These are phyloP conservation scores for Amphipoea oculea DNA, from an alignment of 2,888 invertebrate species.

Conservation along the genomic window DNA sequence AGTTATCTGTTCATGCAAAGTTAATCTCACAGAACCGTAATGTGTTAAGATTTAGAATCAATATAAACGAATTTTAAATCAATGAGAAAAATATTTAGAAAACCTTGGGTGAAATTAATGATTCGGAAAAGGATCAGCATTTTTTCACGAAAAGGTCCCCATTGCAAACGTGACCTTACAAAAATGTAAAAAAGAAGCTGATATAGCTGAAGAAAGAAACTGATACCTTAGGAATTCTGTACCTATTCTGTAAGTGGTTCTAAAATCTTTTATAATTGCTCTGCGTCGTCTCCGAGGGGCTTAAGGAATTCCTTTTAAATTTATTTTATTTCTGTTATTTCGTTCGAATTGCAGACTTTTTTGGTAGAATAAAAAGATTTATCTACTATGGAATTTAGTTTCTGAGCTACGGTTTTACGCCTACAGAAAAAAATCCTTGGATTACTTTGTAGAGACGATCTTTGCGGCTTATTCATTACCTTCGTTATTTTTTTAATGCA, in stretches of 20 bases:
- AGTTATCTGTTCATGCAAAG: not conserved
- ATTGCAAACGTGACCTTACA: conserved; percentile 49
- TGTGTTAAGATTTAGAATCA: not conserved
- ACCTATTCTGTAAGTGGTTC: conserved; percentile 58
- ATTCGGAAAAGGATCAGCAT: not conserved
- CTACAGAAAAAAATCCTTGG: not conserved
- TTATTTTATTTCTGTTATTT: conserved; percentile 63
- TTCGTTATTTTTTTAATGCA: not conserved
- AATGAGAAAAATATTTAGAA: not conserved
- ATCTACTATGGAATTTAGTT: conserved; percentile 41
- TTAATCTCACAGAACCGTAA: not conserved
- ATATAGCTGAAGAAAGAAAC: conserved; percentile 40
- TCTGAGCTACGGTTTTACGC: conserved; percentile 9
- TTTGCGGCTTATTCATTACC: not conserved
- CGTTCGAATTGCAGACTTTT: conserved; percentile 40
- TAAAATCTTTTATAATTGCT: conserved; percentile 75
- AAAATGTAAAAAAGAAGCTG: conserved; percentile 30
- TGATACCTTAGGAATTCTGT: conserved; percentile 38
- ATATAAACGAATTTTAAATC: not conserved
- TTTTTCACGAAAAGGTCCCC: not conserved
- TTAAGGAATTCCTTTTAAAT: conserved; percentile 62
- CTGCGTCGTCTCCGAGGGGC: conserved; percentile 65
- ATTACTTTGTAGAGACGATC: not conserved
- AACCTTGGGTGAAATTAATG: not conserved
- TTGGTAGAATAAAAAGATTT: conserved; percentile 48